Percentiles rank a stretch among this genome's conserved stretches.
Evolutionary conservation across 2,888 invertebrate genomes (phyloP).

Genomic region (Agonopterix heracliana): DNA sequence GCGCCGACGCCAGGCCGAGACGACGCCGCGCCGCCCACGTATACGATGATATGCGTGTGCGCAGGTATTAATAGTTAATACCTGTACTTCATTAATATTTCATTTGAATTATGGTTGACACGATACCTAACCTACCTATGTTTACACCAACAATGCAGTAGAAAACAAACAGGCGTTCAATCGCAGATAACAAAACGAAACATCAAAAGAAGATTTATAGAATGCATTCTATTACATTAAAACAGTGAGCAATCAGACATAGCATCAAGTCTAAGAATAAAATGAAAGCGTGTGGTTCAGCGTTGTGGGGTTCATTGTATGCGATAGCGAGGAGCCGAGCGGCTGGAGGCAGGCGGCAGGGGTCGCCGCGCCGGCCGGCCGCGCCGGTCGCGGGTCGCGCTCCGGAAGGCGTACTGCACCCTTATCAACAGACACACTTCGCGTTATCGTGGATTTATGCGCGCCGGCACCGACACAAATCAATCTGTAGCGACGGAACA

Average conservation of each 20-base stretch:
- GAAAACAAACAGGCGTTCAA: too few relatives aligned
- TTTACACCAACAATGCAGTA: too few relatives aligned
- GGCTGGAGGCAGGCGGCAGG: slow-evolving; percentile 24
- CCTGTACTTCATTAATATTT: neutral
- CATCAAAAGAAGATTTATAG: too few relatives aligned
- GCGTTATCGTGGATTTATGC: slow-evolving; percentile 65
- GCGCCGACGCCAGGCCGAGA: slow-evolving; percentile 7
- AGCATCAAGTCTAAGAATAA: neutral
- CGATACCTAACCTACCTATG: neutral
- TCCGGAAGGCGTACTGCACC: slow-evolving; percentile 67
- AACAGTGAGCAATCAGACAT: too few relatives aligned
- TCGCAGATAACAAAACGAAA: too few relatives aligned
- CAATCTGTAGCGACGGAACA: slow-evolving; percentile 32
- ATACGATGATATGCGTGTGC: slow-evolving; percentile 6
- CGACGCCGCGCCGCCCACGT: slow-evolving; percentile 11
- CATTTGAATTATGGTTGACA: neutral
- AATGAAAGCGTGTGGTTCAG: neutral
- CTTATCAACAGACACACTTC: slow-evolving; percentile 66
- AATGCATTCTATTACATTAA: too few relatives aligned
- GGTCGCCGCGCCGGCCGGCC: slow-evolving; percentile 30
- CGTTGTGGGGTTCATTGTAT: slow-evolving; percentile 32
- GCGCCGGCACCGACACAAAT: slow-evolving; percentile 46
- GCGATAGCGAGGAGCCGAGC: slow-evolving; percentile 28
- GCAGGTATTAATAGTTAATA: slow-evolving; percentile 1
- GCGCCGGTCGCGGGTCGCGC: slow-evolving; percentile 51